phyloP scores from a whole-genome alignment of 2,888 invertebrate genomes.

The Rhingia rostrata region DNA sequence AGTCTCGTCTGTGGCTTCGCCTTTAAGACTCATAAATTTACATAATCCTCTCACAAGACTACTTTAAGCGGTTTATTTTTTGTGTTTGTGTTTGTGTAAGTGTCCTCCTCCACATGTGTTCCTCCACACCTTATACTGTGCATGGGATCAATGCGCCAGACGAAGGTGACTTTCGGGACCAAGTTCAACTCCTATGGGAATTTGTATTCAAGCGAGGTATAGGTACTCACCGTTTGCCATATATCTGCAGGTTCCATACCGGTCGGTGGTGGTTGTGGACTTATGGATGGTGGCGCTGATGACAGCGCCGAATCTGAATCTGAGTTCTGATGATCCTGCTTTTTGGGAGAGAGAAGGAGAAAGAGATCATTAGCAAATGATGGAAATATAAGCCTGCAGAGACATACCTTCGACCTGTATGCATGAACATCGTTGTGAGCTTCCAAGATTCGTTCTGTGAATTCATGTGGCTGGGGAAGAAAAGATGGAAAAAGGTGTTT shows the following conservation, averaged over 20 bases:
- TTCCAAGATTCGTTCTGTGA: slow-evolving; percentile 77
- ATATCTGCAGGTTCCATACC: slow-evolving; percentile 81
- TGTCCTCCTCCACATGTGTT: slow-evolving; percentile 25
- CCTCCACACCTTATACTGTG: slow-evolving; percentile 1
- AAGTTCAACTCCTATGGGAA: slow-evolving; percentile 27
- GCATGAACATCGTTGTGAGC: slow-evolving; percentile 76
- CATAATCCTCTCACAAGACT: slow-evolving; percentile 60
- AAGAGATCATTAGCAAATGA: slow-evolving; percentile 43
- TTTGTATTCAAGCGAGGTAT: slow-evolving; percentile 29
- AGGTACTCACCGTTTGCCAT: slow-evolving; percentile 82
- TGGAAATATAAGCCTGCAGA: slow-evolving; percentile 46
- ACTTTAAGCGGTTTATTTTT: slow-evolving; percentile 15
- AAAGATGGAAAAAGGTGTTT: slow-evolving; percentile 22
- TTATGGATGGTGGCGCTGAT: slow-evolving; percentile 88
- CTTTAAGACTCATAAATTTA: slow-evolving; percentile 69
- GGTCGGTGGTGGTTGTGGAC: slow-evolving; percentile 86
- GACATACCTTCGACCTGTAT: slow-evolving; percentile 79
- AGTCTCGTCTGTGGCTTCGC: slow-evolving; percentile 32
- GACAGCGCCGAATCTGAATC: slow-evolving; percentile 88
- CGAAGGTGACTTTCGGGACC: slow-evolving; percentile 68
- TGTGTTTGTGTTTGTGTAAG: slow-evolving; percentile 3
- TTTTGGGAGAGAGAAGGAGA: slow-evolving; percentile 17
- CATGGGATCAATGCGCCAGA: slow-evolving; percentile 70
- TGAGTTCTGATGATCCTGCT: slow-evolving; percentile 81
- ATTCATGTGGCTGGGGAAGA: slow-evolving; percentile 77